Conservation (phyloP, 2,888 invertebrate species). For the Acrobasis consociella region DNA sequence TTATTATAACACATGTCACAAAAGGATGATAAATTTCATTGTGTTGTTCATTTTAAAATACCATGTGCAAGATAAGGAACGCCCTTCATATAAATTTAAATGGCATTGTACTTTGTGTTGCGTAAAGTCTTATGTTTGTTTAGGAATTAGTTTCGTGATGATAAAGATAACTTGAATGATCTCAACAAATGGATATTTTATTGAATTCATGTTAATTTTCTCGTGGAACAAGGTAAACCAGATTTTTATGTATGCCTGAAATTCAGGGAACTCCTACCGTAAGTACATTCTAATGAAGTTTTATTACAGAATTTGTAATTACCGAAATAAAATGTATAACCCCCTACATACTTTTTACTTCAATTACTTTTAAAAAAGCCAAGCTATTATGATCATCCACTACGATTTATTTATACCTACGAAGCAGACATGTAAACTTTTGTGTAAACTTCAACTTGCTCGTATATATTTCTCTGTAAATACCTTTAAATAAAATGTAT, state of each 20-base stretch:
- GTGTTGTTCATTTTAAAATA: neutral
- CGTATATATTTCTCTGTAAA: neutral
- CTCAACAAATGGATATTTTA: neutral
- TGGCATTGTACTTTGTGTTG: slow-evolving; percentile 15
- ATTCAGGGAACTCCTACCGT: too few relatives aligned
- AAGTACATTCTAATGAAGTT: too few relatives aligned
- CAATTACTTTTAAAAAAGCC: too few relatives aligned
- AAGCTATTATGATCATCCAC: too few relatives aligned
- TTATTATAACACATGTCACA: neutral
- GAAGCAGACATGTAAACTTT: too few relatives aligned
- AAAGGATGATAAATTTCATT: slow-evolving; percentile 6
- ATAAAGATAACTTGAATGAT: slow-evolving; percentile 21
- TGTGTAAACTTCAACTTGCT: neutral
- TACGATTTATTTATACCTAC: too few relatives aligned
- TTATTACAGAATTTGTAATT: too few relatives aligned
- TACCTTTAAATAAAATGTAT: slow-evolving; percentile 20
- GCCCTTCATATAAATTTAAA: neutral
- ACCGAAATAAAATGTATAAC: too few relatives aligned
- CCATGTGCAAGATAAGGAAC: slow-evolving; percentile 17
- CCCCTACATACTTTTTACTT: too few relatives aligned
- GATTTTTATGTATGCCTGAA: too few relatives aligned
- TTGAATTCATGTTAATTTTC: too few relatives aligned
- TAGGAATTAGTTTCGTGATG: neutral
- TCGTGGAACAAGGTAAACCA: too few relatives aligned
- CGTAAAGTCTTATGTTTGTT: neutral